phyloP scores from a whole-genome alignment of 2,797 vertebrate species.

The Rhinatrema bivittatum region DNA sequence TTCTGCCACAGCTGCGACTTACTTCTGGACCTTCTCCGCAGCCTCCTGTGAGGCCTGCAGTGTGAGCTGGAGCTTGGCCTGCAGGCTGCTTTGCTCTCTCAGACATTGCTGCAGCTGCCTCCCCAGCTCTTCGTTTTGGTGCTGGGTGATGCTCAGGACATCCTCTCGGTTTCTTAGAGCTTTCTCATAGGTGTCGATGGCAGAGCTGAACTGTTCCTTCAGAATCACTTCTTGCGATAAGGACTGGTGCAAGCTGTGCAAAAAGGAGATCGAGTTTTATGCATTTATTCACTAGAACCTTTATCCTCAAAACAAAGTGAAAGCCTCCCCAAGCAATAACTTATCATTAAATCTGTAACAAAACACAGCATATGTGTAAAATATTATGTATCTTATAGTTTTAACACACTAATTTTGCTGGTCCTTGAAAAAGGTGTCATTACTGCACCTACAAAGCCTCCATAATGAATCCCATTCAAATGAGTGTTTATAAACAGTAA shows the following conservation, averaged over 20 bases:
- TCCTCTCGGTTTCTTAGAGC: conserved; percentile 33
- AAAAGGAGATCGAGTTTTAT: conserved; percentile 21
- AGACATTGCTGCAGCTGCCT: conserved; percentile 64
- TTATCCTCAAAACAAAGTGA: no score
- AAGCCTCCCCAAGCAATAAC: no score
- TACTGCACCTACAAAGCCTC: no score
- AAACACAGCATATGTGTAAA: no score
- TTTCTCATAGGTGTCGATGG: conserved; percentile 40
- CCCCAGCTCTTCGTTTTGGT: conserved; percentile 54
- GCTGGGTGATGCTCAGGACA: conserved; percentile 43
- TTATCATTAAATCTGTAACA: no score
- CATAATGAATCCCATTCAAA: no score
- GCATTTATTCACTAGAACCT: no score
- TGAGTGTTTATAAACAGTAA: no score
- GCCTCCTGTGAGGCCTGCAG: conserved; percentile 62
- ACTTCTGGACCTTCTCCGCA: conserved; percentile 75
- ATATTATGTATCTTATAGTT: no score
- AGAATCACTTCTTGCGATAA: conserved; percentile 53
- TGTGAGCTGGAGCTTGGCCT: conserved; percentile 64
- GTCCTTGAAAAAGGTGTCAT: no score
- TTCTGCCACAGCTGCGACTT: no score
- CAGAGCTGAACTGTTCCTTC: conserved; percentile 45
- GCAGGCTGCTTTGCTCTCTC: conserved; percentile 53
- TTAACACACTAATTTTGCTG: no score
- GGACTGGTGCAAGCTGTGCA: conserved; percentile 56